phyloP scores from a whole-genome alignment of 30 jellyfish, hydroid and myxozoan genomes.

The Phacellophora camtschatica region DNA sequence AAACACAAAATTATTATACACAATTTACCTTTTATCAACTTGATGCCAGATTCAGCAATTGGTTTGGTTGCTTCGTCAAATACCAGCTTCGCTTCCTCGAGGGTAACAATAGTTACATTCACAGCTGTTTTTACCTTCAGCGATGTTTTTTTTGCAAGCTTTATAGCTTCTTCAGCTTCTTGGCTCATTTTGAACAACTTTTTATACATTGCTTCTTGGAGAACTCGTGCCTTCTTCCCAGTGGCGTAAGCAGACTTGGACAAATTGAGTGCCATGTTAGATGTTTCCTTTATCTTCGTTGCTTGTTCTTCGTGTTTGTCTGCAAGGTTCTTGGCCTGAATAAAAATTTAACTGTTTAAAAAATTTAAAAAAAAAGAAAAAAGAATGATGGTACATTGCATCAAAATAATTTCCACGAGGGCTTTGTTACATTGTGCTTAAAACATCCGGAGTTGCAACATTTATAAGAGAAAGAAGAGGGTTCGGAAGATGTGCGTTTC shows the following conservation, averaged over 20 bases:
- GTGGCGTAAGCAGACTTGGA: slow-evolving; percentile 60
- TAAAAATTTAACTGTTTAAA: no score
- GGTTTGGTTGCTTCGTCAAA: slow-evolving; percentile 71
- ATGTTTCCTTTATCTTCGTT: slow-evolving; percentile 32
- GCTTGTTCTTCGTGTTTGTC: slow-evolving; percentile 80
- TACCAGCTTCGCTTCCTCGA: slow-evolving; percentile 58
- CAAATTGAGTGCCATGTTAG: slow-evolving; percentile 72
- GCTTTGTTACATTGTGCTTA: no score
- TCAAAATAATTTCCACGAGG: no score
- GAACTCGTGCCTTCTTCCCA: slow-evolving; percentile 70
- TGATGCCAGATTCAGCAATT: slow-evolving; percentile 77
- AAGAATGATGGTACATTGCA: no score
- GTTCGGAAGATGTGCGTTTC: no score
- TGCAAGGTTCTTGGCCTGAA: slow-evolving; percentile 96
- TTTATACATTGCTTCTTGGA: slow-evolving; percentile 60
- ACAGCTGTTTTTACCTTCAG: slow-evolving; percentile 32
- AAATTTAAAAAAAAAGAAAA: no score
- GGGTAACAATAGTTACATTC: slow-evolving; percentile 54
- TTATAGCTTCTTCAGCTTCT: slow-evolving; percentile 59
- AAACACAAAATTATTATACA: no score
- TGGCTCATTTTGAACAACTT: slow-evolving; percentile 48
- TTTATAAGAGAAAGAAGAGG: no score
- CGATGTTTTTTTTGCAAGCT: slow-evolving; percentile 55
- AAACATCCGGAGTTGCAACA: no score
- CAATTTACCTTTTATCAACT: slow-evolving; percentile 56